phyloP scores from a whole-genome alignment of 2,113 vertebrate genomes.

The Cyprinodon variegatus region DNA sequence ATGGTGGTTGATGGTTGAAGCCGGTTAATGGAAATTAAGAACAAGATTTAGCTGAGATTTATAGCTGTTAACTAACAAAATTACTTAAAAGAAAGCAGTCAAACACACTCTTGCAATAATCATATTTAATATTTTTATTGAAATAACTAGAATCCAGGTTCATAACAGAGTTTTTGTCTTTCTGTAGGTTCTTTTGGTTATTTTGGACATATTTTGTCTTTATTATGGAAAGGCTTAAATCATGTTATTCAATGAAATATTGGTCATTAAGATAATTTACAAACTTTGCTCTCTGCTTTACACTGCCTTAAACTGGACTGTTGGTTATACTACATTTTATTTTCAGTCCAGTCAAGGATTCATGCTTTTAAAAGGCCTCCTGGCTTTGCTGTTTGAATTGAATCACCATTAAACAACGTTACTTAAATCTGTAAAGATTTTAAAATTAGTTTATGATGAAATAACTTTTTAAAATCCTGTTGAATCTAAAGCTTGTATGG shows the following conservation, averaged over 20 bases:
- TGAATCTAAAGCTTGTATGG: background rate
- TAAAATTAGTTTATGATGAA: background rate
- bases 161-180: background rate
- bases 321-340: no score
- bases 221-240: no score
- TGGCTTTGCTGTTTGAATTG: background rate
- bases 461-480: background rate
- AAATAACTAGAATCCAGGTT: background rate
- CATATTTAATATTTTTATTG: no score
- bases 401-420: background rate
- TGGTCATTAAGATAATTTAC: no score
- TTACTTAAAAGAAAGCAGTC: background rate
- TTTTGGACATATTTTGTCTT: background rate
- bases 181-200: background rate
- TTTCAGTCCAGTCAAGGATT: no score
- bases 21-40: background rate
- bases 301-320: no score
- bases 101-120: background rate
- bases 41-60: background rate
- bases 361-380: background rate
- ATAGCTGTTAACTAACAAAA: background rate
- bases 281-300: no score
- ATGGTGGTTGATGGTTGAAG: background rate
- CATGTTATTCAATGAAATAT: no score
- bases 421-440: background rate